Base-by-base conservation (phyloP, 2,797 vertebrate genomes). In the Sphenopsis melanotis region DNA sequence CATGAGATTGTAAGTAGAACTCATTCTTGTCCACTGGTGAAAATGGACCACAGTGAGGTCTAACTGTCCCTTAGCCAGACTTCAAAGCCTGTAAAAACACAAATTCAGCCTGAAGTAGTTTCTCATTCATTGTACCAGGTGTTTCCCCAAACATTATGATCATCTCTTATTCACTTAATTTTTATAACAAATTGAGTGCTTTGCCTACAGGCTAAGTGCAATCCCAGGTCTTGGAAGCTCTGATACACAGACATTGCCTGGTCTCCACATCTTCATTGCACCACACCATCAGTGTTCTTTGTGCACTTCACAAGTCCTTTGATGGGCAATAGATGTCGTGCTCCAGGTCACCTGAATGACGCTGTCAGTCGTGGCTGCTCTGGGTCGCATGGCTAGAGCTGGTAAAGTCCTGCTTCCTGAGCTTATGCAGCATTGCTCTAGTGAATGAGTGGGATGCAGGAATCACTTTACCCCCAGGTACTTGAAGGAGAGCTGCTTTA, bases 251-350 rank as follows among this genome's bases (percentile, higher is more conserved):
- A 65, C 36, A 13, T 44, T 56, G 29, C 9, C 63, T 2, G 2
- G 34, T 27, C 49, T 59, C 22, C 36, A 19, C 37, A 22, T 36
- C 42, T 46, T 74, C 53, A 29, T 10, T 30, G 37, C 34, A 57
- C 61, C 60, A 21, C 47, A 61, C 24, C 0, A 0, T 18, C 7
- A 15, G 1, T 3, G 12, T 49, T 29, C 47, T 11, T 0, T 1
- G 6, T 39, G n/a, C 9, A 3, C 41, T 63, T 85, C 39, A 29
- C 1, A 2, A 83, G 41, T 63, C 34, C 52, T 70, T 41, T 49
- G 47, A 27, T 18, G 52, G 37, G 26, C 4, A 1, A 8, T 1
- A 60, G 34, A 16, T 1, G 0, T 22, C 4, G 1, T 34, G 23
- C 37, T 78, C 11, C 19, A 36, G n/a, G n/a, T 36, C 32, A 32